These are phyloP conservation scores for Griposia aprilina DNA, from an alignment of 2,888 invertebrate species.

Conservation along the genomic window DNA sequence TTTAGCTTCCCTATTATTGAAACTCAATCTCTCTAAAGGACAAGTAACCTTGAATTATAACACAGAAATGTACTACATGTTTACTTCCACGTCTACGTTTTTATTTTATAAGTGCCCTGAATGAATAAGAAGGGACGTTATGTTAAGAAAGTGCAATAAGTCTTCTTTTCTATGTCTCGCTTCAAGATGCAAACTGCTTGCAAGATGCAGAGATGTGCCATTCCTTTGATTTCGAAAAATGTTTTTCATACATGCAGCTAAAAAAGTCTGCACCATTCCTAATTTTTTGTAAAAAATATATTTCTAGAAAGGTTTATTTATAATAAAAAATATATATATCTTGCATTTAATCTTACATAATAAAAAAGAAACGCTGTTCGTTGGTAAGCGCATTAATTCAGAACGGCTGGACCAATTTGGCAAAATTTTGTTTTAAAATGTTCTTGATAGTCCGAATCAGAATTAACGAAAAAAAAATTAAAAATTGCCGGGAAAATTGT, in stretches of 20 bases:
- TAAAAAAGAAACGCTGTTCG: background rate
- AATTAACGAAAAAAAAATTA: background rate
- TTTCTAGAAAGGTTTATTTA: too few species aligned
- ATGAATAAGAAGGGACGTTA: constrained; percentile 29
- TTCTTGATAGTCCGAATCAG: background rate
- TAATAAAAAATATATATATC: background rate
- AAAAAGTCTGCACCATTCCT: background rate
- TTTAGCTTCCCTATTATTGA: background rate
- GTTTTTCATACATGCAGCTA: too few species aligned
- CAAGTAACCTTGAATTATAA: constrained; percentile 36
- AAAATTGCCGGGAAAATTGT: too few species aligned
- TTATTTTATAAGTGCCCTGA: constrained; percentile 20
- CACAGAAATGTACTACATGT: constrained; percentile 17
- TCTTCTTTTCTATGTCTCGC: constrained; percentile 11
- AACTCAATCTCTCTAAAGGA: background rate
- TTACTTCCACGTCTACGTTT: constrained; percentile 18
- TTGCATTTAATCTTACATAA: too few species aligned
- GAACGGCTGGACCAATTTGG: background rate
- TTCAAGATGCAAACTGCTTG: too few species aligned
- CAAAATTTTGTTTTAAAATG: background rate
- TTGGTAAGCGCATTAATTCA: background rate
- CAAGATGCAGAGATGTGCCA: too few species aligned
- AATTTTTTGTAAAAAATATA: background rate
- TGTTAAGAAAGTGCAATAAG: constrained; percentile 42
- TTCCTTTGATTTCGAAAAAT: background rate